Percentiles rank a stretch among this genome's conserved stretches.
Conservation (phyloP, 2,113 vertebrate species). For the Grammomys surdaster region DNA sequence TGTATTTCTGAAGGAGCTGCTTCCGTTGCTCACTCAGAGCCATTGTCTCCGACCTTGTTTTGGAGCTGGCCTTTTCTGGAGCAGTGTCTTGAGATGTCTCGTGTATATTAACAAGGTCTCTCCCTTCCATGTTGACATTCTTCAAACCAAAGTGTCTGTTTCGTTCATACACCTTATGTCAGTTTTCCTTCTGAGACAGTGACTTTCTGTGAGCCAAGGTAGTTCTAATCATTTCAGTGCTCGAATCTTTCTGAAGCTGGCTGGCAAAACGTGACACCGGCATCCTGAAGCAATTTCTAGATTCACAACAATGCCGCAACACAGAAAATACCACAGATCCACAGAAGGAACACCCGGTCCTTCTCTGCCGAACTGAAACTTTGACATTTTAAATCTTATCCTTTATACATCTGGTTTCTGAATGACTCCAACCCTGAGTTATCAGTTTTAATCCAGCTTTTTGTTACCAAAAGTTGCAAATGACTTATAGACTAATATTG, state of each 20-base stretch:
- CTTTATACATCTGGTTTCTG: too few relatives aligned
- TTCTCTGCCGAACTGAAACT: slow-evolving; percentile 67
- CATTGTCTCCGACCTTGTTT: slow-evolving; percentile 41
- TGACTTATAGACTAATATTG: too few relatives aligned
- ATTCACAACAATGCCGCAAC: neutral
- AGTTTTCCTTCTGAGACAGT: slow-evolving; percentile 92
- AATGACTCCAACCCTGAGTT: too few relatives aligned
- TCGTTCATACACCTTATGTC: slow-evolving; percentile 89
- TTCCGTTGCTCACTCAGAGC: slow-evolving; percentile 85
- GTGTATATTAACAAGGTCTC: slow-evolving; percentile 71
- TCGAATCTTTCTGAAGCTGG: slow-evolving; percentile 90
- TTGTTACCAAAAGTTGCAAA: too few relatives aligned
- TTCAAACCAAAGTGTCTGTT: slow-evolving; percentile 89
- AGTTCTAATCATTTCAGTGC: slow-evolving; percentile 90
- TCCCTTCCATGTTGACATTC: slow-evolving; percentile 83
- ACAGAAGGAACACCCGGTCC: neutral
- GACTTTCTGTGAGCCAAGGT: slow-evolving; percentile 92
- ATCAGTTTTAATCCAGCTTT: too few relatives aligned
- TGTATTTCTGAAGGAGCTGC: slow-evolving; percentile 94
- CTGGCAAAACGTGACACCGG: slow-evolving; percentile 65
- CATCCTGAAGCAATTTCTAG: slow-evolving; percentile 69
- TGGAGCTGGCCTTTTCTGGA: slow-evolving; percentile 69
- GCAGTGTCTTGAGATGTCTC: slow-evolving; percentile 62
- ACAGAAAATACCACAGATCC: neutral
- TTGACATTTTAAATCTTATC: neutral